Evolutionary conservation across 2,888 invertebrate genomes (phyloP), one percentile per base, ranked within the genome.

Genomic region (Epistrophe eligans): DNA sequence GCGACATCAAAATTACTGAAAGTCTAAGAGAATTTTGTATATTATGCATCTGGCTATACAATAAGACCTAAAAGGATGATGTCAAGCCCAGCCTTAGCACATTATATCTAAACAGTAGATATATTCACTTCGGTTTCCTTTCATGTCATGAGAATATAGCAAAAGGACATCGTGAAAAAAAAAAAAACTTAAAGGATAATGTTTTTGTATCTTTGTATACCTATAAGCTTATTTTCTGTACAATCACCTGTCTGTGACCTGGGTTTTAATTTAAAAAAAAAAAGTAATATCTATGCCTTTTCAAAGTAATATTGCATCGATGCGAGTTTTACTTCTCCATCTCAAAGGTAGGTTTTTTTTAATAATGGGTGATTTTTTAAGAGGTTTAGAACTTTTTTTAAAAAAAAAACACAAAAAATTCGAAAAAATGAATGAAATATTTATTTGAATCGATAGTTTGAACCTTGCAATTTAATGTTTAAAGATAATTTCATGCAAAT

Each of bases 21-120:
- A 71, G 60, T 66, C 81, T 77, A 67, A 82, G 57, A 52, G 74
- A 82, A 85, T 82, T 77, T 85, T 66, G 43, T 66, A 82, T n/a
- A n/a, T n/a, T n/a, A n/a, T 85, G 55, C 77, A 77, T 43, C 48
- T 66, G n/a, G 24, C 2, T 24, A 24, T 24, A 24, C 24, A 35
- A n/a, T 50, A 40, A 62, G 24, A 35, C 19, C 13, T 38, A 38
- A 43, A 17, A 28, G 64, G 28, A 67, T 70, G 66, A 77, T 70
- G 60, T 64, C 70, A 62, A 70, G 50, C 70, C 48, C 62, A 74
- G 43, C 57, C 67, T 13, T 43, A 52, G 11, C 43, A 24, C 11
- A 28, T 60, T 60, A 38, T 40, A 24, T 24, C 24, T 24, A n/a
- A 38, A 60, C 43, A 52, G 52, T 50, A 17, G 2, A 32, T 43